Evolutionary conservation across 1,140 invertebrate species (phyloP).

Genomic region (Sinella curviseta): DNA sequence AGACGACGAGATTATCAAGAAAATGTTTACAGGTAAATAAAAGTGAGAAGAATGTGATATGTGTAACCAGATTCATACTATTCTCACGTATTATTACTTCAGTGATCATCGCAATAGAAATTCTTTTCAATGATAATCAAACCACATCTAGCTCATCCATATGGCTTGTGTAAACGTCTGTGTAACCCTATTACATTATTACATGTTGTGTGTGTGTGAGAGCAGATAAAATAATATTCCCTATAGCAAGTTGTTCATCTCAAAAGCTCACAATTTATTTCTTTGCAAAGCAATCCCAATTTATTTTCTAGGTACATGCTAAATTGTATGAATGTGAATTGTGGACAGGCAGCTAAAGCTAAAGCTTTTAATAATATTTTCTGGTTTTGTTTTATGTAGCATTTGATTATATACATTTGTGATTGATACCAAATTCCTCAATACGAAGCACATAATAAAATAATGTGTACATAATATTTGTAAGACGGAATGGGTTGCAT

Average conservation of each 20-base stretch:
- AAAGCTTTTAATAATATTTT: not conserved
- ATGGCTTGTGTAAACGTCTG: not conserved
- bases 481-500: no score
- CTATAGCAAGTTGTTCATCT: not conserved
- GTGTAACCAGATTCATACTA: not conserved
- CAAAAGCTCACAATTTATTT: slow-evolving; percentile 1
- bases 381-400: not conserved
- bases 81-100: slow-evolving; percentile 24
- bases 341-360: not conserved
- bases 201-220: no score
- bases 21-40: not conserved
- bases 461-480: not conserved
- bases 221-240: slow-evolving; percentile 18
- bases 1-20: not conserved
- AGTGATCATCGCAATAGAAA: not conserved
- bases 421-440: not conserved
- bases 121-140: no score
- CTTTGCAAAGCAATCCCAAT: not conserved
- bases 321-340: not conserved
- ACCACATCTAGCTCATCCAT: no score
- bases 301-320: not conserved
- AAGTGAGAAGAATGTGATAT: slow-evolving; percentile 1
- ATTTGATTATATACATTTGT: not conserved
- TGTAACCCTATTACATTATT: no score
- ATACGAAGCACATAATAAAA: not conserved